Conservation (phyloP, 2,888 invertebrate genomes). For the Syrphus vitripennis region DNA sequence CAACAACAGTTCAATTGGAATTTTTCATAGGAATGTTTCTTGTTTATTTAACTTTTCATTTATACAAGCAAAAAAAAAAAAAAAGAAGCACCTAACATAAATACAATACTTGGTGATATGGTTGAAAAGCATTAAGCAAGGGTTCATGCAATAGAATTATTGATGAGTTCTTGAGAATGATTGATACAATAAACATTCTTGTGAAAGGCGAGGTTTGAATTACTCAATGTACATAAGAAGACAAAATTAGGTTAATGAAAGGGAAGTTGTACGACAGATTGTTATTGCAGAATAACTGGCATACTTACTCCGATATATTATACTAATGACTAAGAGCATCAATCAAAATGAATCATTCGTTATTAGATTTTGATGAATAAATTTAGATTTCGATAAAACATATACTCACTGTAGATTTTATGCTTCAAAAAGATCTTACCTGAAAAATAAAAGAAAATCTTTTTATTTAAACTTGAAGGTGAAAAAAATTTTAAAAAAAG, state of each 20-base stretch:
- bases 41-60: conserved; percentile 34
- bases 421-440: background rate
- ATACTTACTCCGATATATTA: no score
- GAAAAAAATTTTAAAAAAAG: no score
- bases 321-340: background rate
- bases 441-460: background rate
- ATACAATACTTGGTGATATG: no score
- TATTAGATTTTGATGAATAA: no score
- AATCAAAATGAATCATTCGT: no score
- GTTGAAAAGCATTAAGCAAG: conserved; percentile 2
- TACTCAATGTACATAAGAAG: background rate
- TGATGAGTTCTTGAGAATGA: conserved; percentile 28
- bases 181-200: conserved; percentile 8
- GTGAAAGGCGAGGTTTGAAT: background rate
- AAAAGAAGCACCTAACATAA: background rate
- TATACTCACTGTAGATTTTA: background rate
- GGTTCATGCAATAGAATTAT: conserved; percentile 14
- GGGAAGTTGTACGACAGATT: background rate
- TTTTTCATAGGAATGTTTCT: conserved; percentile 18
- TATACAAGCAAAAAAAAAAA: background rate
- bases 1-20: conserved; percentile 10
- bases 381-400: no score
- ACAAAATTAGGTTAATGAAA: conserved; percentile 14
- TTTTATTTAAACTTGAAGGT: no score
- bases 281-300: background rate